These are phyloP conservation scores for Prenolepis imparis DNA, from an alignment of 2,888 invertebrate genomes.

Conservation along the genomic window DNA sequence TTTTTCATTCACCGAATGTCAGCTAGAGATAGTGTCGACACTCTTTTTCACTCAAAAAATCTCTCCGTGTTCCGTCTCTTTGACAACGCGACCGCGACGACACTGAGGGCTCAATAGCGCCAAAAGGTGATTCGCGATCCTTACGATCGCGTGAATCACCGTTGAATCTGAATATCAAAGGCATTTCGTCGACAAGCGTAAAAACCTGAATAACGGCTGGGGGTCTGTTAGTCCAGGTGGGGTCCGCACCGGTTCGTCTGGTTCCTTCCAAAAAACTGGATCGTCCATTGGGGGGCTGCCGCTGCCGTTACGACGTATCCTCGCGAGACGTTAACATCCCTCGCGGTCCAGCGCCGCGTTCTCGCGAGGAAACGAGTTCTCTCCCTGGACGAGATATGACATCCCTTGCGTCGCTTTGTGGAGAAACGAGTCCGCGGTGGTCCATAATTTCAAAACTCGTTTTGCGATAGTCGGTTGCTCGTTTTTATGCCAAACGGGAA, in stretches of 20 bases:
- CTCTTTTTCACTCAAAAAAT: constrained; percentile 46
- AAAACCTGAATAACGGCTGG: constrained; percentile 84
- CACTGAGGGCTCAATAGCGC: constrained; percentile 63
- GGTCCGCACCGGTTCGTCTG: constrained; percentile 84
- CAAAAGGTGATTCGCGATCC: constrained; percentile 65
- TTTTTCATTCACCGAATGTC: constrained; percentile 23
- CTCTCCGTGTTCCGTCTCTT: constrained; percentile 62
- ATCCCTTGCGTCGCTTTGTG: constrained; percentile 34
- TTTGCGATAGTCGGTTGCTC: constrained; percentile 38
- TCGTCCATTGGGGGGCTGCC: constrained; percentile 61
- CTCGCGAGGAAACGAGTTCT: constrained; percentile 65
- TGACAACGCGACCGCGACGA: constrained; percentile 60
- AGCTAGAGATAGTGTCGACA: constrained; percentile 3
- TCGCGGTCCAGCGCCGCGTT: constrained; percentile 66
- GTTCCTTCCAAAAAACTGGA: constrained; percentile 81
- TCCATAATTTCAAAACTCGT: constrained; percentile 67
- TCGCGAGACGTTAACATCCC: constrained; percentile 70
- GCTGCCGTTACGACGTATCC: constrained; percentile 32
- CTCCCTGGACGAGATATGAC: constrained; percentile 29
- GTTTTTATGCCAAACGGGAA: not conserved
- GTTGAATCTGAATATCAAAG: constrained; percentile 81
- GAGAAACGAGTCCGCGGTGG: constrained; percentile 53
- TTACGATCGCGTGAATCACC: constrained; percentile 68
- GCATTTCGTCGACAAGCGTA: constrained; percentile 63
- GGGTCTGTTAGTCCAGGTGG: constrained; percentile 85